Evolutionary conservation across 2,113 vertebrate species (phyloP).

Genomic region (Sardina pilchardus): DNA sequence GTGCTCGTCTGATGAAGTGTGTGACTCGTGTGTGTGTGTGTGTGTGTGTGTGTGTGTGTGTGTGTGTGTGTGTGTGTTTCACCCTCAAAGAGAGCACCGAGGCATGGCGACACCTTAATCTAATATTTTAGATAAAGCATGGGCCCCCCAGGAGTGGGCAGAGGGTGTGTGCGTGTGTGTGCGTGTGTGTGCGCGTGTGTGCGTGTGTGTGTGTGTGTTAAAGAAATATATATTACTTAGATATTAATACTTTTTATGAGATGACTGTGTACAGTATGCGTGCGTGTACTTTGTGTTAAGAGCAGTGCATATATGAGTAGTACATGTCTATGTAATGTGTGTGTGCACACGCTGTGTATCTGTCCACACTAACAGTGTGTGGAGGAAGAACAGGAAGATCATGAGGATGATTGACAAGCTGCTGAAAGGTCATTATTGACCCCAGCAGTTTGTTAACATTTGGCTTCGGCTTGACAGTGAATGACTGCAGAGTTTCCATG

Average conservation of each 20-base stretch:
- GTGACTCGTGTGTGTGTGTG: slow-evolving; percentile 12
- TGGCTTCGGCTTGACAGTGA: slow-evolving; percentile 39
- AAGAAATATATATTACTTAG: background rate
- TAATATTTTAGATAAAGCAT: slow-evolving; percentile 45
- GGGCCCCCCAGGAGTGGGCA: slow-evolving; percentile 8
- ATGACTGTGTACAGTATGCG: background rate
- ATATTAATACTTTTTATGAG: too few relatives aligned
- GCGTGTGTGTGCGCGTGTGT: slow-evolving; percentile 28
- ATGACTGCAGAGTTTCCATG: slow-evolving; percentile 46
- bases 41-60: slow-evolving; percentile 9
- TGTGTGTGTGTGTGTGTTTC: slow-evolving; percentile 42
- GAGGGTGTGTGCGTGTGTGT: slow-evolving; percentile 10
- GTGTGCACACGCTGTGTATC: background rate
- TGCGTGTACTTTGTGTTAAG: background rate
- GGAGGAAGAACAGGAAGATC: slow-evolving; percentile 25
- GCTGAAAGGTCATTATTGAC: slow-evolving; percentile 44
- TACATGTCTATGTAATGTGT: background rate
- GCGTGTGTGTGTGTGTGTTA: slow-evolving; percentile 29
- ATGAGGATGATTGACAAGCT: slow-evolving; percentile 23
- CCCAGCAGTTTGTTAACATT: slow-evolving; percentile 39
- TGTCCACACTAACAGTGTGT: background rate
- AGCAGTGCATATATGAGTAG: slow-evolving; percentile 7
- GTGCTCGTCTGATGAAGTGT: slow-evolving; percentile 54
- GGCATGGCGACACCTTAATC: slow-evolving; percentile 54
- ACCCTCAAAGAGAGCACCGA: slow-evolving; percentile 52